Conservation (phyloP, 2,113 vertebrate genomes). For the Deroptyus accipitrinus region DNA sequence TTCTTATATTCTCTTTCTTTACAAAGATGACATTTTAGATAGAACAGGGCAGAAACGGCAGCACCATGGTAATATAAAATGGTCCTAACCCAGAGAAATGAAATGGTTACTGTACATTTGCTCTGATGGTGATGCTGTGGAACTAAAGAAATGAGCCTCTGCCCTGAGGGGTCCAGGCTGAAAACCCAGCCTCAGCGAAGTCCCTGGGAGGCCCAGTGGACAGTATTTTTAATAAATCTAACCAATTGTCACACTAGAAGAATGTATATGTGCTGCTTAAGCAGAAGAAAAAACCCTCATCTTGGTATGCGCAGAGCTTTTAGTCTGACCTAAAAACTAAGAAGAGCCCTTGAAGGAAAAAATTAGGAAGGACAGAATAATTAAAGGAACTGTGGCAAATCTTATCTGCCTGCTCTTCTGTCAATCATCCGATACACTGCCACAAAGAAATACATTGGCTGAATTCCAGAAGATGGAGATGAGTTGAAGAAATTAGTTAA, state of each 20-base stretch:
- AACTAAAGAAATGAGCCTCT: not conserved
- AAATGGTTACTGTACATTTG: not conserved
- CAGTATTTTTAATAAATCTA: not conserved
- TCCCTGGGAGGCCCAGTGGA: not conserved
- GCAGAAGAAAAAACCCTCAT: not conserved
- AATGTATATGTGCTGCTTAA: not conserved
- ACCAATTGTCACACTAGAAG: not conserved
- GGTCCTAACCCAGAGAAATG: not conserved
- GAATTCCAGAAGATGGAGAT: not conserved
- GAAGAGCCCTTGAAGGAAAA: not conserved
- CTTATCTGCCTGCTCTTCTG: slow-evolving; percentile 22
- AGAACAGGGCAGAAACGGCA: not conserved
- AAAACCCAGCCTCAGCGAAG: not conserved
- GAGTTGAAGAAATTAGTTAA: not conserved
- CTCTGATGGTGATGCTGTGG: not conserved
- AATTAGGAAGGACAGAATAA: slow-evolving; percentile 5
- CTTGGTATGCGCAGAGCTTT: not conserved
- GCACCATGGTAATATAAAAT: not conserved
- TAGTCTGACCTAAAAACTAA: slow-evolving; percentile 16
- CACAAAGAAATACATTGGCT: slow-evolving; percentile 1
- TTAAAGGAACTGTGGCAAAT: slow-evolving; percentile 27
- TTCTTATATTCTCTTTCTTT: not conserved
- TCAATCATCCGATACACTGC: not conserved
- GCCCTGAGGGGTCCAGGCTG: not conserved
- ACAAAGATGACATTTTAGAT: slow-evolving; percentile 12